phyloP scores from a whole-genome alignment of 1,140 invertebrate species.

The Drusus annulatus region DNA sequence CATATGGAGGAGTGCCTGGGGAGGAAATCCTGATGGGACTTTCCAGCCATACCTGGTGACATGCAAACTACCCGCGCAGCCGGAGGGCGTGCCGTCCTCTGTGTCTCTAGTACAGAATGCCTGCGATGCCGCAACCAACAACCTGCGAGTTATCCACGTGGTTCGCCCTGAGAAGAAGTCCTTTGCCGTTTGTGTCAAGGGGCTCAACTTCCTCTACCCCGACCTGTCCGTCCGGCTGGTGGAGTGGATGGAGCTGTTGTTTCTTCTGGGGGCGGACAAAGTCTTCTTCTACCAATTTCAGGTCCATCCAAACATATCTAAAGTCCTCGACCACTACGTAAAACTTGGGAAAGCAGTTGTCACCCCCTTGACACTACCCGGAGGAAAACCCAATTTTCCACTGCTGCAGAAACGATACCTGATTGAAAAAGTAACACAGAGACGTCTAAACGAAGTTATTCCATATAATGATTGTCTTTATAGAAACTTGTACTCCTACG shows the following conservation, averaged over 20 bases:
- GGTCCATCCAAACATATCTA: slow-evolving; percentile 91
- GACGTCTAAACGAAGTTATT: slow-evolving; percentile 94
- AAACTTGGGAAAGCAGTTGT: slow-evolving; percentile 83
- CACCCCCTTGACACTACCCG: slow-evolving; percentile 91
- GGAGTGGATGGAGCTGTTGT: slow-evolving; percentile 94
- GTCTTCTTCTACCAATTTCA: slow-evolving; percentile 93
- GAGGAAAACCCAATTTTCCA: slow-evolving; percentile 91
- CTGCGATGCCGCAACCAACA: slow-evolving; percentile 89
- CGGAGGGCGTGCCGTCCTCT: slow-evolving; percentile 82
- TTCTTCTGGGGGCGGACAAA: slow-evolving; percentile 91
- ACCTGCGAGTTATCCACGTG: slow-evolving; percentile 87
- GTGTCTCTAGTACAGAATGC: slow-evolving; percentile 88
- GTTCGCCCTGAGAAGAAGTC: slow-evolving; percentile 80
- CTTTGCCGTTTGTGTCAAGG: slow-evolving; percentile 96
- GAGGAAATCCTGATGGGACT: slow-evolving; percentile 91
- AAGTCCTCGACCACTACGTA: slow-evolving; percentile 88
- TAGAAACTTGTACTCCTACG: slow-evolving; percentile 91
- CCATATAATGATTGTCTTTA: slow-evolving; percentile 98
- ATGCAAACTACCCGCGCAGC: slow-evolving; percentile 84
- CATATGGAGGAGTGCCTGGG: slow-evolving; percentile 95
- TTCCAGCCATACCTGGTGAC: slow-evolving; percentile 93
- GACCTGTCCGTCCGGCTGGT: slow-evolving; percentile 90
- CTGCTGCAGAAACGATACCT: slow-evolving; percentile 90
- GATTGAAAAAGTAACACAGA: slow-evolving; percentile 90
- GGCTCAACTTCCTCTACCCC: slow-evolving; percentile 90